Evolutionary conservation across 2,797 vertebrate genomes (phyloP).

Genomic region (Peromyscus melanophrys): DNA sequence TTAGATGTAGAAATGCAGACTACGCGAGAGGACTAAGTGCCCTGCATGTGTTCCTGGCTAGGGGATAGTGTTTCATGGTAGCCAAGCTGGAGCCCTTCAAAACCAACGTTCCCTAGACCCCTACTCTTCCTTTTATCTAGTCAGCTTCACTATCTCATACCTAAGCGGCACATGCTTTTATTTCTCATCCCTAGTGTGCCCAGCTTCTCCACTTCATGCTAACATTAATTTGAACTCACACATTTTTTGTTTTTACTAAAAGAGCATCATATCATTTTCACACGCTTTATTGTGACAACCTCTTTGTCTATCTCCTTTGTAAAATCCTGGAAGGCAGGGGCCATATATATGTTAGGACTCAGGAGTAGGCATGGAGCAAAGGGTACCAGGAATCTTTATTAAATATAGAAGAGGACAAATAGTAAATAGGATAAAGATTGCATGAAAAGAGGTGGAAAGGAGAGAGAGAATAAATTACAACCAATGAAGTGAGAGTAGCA

Average conservation of each 20-base stretch:
- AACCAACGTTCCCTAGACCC: neutral
- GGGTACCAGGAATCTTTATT: neutral
- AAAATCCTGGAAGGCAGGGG: neutral
- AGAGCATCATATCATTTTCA: neutral
- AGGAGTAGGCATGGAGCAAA: neutral
- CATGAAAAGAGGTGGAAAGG: neutral
- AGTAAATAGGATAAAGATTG: neutral
- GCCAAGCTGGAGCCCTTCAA: neutral
- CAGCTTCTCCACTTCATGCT: neutral
- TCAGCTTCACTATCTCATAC: neutral
- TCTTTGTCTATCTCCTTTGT: neutral
- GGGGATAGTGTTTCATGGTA: neutral
- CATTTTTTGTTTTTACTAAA: neutral
- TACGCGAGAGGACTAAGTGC: accelerated
- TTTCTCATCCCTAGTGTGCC: neutral
- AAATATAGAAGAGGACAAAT: neutral
- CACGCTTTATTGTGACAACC: neutral
- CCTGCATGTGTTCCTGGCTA: neutral
- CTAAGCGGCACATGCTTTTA: neutral
- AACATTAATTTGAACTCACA: neutral
- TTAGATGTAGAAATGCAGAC: neutral
- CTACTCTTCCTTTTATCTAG: neutral
- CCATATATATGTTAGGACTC: neutral
- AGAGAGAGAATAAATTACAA: neutral
- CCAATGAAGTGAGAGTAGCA: neutral